Conservation (phyloP, 2,888 invertebrate species). For the Eristalis pertinax region DNA sequence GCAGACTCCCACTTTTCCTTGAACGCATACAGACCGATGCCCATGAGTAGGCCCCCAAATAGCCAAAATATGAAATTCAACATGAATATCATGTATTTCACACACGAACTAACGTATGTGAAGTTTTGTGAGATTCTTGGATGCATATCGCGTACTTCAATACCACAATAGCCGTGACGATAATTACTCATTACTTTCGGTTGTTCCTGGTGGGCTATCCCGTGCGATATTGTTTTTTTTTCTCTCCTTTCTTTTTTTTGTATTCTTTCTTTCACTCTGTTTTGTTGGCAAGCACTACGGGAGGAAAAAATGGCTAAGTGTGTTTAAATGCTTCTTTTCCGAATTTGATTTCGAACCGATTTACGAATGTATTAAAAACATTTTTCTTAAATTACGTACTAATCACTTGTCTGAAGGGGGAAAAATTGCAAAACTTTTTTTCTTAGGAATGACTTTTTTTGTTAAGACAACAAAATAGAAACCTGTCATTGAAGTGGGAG, state of each 20-base stretch:
- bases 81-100: constrained; percentile 81
- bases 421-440: constrained; percentile 54
- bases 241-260: too few relatives aligned
- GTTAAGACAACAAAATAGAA: constrained; percentile 66
- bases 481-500: constrained; percentile 52
- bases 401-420: constrained; percentile 8
- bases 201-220: constrained; percentile 44
- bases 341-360: constrained; percentile 8
- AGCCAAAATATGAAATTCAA: constrained; percentile 86
- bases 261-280: constrained; percentile 24
- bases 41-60: constrained; percentile 92
- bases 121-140: constrained; percentile 80
- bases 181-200: constrained; percentile 78
- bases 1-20: constrained; percentile 96
- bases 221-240: constrained; percentile 17
- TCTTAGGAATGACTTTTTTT: constrained; percentile 44
- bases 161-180: constrained; percentile 80
- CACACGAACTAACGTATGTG: constrained; percentile 81
- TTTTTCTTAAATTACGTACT: constrained; percentile 27
- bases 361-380: constrained; percentile 28
- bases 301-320: constrained; percentile 10
- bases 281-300: constrained; percentile 33
- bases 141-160: constrained; percentile 78
- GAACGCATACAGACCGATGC: constrained; percentile 94
- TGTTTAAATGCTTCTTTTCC: neutral